These are phyloP conservation scores for Hipposideros armiger DNA, from an alignment of 2,113 vertebrate species.

Conservation along the genomic window DNA sequence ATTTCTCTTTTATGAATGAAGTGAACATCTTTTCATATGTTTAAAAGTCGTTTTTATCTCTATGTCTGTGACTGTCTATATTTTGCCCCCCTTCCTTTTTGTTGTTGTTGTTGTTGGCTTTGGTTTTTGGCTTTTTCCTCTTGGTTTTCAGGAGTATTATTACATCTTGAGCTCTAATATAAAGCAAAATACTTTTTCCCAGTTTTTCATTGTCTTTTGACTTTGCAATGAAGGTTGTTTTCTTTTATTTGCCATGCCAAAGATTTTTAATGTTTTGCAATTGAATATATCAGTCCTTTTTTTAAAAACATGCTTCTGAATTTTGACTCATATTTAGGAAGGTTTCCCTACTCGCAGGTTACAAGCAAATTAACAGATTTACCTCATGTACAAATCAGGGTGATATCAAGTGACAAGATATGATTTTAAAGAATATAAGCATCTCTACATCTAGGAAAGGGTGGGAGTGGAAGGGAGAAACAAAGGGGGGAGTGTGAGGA, in stretches of 20 bases:
- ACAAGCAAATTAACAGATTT: background rate
- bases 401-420: background rate
- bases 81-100: background rate
- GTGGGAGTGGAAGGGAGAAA: too few species aligned
- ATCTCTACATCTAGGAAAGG: background rate
- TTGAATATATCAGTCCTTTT: background rate
- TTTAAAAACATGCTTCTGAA: background rate
- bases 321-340: background rate
- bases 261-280: background rate
- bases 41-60: background rate
- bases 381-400: background rate
- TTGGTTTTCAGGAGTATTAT: background rate
- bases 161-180: background rate
- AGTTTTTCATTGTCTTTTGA: background rate
- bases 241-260: background rate
- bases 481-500: background rate
- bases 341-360: background rate
- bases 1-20: background rate
- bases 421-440: background rate
- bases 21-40: background rate
- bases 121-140: background rate
- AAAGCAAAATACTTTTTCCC: background rate
- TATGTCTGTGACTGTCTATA: background rate
- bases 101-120: background rate
- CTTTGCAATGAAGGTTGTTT: background rate